phyloP scores from a whole-genome alignment of 2,797 vertebrate genomes.

The Melanogrammus aeglefinus region DNA sequence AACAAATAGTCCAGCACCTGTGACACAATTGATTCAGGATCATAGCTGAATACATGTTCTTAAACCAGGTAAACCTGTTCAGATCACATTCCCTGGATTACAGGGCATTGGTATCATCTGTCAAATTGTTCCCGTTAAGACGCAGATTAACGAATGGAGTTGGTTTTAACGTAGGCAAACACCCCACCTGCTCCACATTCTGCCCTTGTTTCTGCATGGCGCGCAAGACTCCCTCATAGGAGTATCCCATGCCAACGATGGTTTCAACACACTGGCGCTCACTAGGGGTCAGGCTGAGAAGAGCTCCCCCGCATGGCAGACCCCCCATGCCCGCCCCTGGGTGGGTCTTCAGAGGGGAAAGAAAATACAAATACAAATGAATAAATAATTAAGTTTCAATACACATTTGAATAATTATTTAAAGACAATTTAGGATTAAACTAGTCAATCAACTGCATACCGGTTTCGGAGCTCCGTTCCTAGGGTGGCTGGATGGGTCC shows the following conservation, averaged over 20 bases:
- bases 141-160: background rate
- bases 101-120: background rate
- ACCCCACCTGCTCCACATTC: constrained; percentile 92
- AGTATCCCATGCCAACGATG: constrained; percentile 93
- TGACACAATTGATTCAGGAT: constrained; percentile 32
- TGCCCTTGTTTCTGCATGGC: constrained; percentile 97
- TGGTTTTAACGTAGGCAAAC: background rate
- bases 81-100: background rate
- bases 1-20: constrained; percentile 97
- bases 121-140: background rate
- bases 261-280: constrained; percentile 91
- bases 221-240: constrained; percentile 86
- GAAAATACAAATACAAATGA: background rate
- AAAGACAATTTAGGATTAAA: background rate
- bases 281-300: constrained; percentile 81
- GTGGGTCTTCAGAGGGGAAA: constrained; percentile 43
- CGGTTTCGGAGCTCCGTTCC: constrained; percentile 65
- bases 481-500: constrained; percentile 53
- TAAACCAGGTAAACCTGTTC: background rate
- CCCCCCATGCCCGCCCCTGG: constrained; percentile 47
- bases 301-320: constrained; percentile 62
- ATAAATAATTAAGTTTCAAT: background rate
- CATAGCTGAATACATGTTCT: background rate
- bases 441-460: constrained; percentile 46
- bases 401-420: background rate